These are phyloP conservation scores for Copidosoma floridanum DNA, from an alignment of 1,140 invertebrate species.

Conservation along the genomic window DNA sequence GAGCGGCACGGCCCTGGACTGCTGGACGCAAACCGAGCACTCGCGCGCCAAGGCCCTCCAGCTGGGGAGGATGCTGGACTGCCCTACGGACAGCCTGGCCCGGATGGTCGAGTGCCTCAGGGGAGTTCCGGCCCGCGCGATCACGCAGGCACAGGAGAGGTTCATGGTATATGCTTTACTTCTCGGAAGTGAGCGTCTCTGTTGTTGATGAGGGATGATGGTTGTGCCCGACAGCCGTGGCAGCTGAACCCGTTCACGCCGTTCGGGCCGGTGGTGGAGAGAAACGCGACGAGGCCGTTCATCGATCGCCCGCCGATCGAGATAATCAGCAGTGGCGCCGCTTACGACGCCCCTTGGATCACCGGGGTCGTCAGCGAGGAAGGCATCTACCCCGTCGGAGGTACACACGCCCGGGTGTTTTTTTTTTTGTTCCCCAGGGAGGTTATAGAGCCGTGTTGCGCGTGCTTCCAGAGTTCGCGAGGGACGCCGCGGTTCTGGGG, in stretches of 20 bases:
- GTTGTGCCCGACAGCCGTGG: constrained; percentile 5
- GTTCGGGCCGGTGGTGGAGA: constrained; percentile 59
- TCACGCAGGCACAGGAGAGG: not conserved
- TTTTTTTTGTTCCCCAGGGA: not conserved
- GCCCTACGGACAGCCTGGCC: not conserved
- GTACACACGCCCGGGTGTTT: constrained; percentile 33
- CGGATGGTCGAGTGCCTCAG: not conserved
- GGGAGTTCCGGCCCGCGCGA: not conserved
- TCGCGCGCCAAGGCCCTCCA: not conserved
- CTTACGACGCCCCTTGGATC: constrained; percentile 57
- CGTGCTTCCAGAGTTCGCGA: not conserved
- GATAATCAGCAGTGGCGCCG: constrained; percentile 48
- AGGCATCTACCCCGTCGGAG: constrained; percentile 56
- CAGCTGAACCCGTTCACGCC: not conserved
- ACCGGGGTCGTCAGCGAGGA: constrained; percentile 55
- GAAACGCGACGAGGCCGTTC: constrained; percentile 49
- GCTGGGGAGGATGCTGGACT: not conserved
- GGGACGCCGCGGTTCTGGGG: not conserved
- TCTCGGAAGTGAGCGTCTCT: too few species aligned
- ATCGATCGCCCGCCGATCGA: constrained; percentile 56
- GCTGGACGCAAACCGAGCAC: not conserved
- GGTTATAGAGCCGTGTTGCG: not conserved
- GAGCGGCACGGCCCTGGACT: constrained; percentile 4
- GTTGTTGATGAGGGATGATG: too few species aligned
- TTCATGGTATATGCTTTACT: too few species aligned